Percentiles rank a stretch among this genome's conserved stretches.
phyloP scores from a whole-genome alignment of 2,113 vertebrate species.

The Galemys pyrenaicus region DNA sequence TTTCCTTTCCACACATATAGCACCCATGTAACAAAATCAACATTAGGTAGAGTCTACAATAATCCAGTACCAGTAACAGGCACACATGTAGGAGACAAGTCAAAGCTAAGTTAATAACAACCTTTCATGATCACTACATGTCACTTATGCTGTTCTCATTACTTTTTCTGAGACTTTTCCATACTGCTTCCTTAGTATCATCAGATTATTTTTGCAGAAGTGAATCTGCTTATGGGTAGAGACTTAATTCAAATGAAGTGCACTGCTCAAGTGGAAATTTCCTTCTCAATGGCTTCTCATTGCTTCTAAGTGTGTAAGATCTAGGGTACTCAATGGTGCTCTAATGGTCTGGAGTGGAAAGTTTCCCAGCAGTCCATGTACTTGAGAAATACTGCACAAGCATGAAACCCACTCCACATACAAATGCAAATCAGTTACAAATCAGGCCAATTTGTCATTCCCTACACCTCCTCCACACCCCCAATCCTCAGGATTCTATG shows the following conservation, averaged over 20 bases:
- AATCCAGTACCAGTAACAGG: accelerated
- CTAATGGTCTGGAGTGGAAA: neutral
- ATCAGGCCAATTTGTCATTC: neutral
- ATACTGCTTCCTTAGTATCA: neutral
- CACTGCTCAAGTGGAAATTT: neutral
- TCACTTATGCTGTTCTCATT: neutral
- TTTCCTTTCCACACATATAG: neutral
- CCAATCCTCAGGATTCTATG: neutral
- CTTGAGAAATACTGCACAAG: neutral
- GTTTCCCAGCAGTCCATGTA: accelerated
- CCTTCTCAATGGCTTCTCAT: neutral
- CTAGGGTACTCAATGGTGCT: no score
- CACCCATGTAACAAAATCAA: neutral
- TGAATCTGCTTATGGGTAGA: neutral
- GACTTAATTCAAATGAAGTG: neutral
- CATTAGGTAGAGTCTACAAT: accelerated
- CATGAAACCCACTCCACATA: neutral
- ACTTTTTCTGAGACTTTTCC: neutral
- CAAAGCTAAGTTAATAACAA: neutral
- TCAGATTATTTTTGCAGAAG: neutral
- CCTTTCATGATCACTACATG: no score
- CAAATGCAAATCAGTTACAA: neutral
- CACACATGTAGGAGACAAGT: accelerated
- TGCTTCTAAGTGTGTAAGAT: neutral
- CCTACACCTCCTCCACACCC: accelerated